phyloP scores from a whole-genome alignment of 2,888 invertebrate species.

The Horisme vitalbata region DNA sequence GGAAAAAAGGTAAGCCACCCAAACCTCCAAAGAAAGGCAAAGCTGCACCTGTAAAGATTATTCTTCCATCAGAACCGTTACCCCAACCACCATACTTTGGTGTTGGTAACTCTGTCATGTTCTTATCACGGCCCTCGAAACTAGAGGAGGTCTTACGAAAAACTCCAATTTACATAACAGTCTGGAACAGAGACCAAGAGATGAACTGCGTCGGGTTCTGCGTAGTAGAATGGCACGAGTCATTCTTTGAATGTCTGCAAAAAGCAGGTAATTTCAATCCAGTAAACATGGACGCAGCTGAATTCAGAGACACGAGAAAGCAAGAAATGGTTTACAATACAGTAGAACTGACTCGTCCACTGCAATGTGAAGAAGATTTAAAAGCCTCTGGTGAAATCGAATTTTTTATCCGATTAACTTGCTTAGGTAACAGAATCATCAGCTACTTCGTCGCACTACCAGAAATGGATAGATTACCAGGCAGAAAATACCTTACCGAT shows the following conservation, averaged over 20 bases:
- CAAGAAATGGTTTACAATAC: conserved; percentile 70
- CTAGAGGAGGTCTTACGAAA: conserved; percentile 62
- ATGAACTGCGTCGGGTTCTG: conserved; percentile 70
- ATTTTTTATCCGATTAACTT: conserved; percentile 63
- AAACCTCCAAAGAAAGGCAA: conserved; percentile 54
- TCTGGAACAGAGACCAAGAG: conserved; percentile 74
- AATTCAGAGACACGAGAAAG: conserved; percentile 61
- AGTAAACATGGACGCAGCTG: conserved; percentile 65
- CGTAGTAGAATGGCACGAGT: conserved; percentile 65
- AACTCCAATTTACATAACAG: conserved; percentile 70
- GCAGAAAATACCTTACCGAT: conserved; percentile 68
- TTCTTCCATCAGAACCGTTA: conserved; percentile 70
- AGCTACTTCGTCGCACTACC: conserved; percentile 69
- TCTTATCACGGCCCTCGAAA: conserved; percentile 68
- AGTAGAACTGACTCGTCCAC: conserved; percentile 56
- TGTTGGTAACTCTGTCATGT: conserved; percentile 72
- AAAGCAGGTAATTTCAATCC: conserved; percentile 63
- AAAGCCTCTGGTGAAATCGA: conserved; percentile 71
- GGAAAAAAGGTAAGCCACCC: conserved; percentile 50
- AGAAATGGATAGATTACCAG: conserved; percentile 75
- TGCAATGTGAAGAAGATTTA: conserved; percentile 74
- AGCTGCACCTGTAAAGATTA: conserved; percentile 46
- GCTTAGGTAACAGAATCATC: conserved; percentile 66
- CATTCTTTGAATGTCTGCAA: conserved; percentile 63
- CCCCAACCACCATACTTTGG: conserved; percentile 76